Base-by-base conservation (phyloP, 1,140 invertebrate genomes). In the Plodia interpunctella region DNA sequence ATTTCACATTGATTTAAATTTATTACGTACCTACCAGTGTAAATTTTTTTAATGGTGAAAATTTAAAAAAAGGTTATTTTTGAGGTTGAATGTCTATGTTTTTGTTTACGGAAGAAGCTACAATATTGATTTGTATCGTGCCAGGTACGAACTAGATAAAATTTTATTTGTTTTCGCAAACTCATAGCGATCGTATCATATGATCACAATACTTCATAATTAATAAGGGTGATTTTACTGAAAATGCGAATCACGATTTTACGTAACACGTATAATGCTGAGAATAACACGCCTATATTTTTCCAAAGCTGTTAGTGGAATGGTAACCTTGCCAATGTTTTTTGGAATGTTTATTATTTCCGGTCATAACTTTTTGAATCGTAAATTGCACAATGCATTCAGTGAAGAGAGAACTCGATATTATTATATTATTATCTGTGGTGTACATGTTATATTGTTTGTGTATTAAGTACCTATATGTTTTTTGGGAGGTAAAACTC, bases 61-160 rank as follows among this genome's bases (percentile, higher is more conserved):
- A 62, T 25, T 9, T 21, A 25, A 49, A 59, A 63, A 57, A 50
- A 62, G 56, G 58, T 66, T 72, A 25, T 20, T 59, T 63, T 59
- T 60, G 65, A 70, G 68, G 66, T 67, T 65, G 68, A 62, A 60
- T 69, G 66, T 62, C 17, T 55, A 51, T 62, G 60, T 62, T 60
- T 65, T 68, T 74, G 66, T 74, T 74, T 74, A 74, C 66, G 62
- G 53, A 65, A 65, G 50, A 28, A 32, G 30, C 30, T 8, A 8
- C 51, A 21, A 32, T 74, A 74, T 74, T 57, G 69, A 74, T 74
- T 70, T 32, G 49, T 18, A 49, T 50, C 6, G 66, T 67, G 58
- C 63, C 66, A 50, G 72, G 66, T 54, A 71, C 69, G 20, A 50
- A 35, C 10, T 13, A 0, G 10, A 44, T n/a, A 11, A 38, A 38